Evolutionary conservation across 2,888 invertebrate species (phyloP).

Genomic region (Capitulum mitella): DNA sequence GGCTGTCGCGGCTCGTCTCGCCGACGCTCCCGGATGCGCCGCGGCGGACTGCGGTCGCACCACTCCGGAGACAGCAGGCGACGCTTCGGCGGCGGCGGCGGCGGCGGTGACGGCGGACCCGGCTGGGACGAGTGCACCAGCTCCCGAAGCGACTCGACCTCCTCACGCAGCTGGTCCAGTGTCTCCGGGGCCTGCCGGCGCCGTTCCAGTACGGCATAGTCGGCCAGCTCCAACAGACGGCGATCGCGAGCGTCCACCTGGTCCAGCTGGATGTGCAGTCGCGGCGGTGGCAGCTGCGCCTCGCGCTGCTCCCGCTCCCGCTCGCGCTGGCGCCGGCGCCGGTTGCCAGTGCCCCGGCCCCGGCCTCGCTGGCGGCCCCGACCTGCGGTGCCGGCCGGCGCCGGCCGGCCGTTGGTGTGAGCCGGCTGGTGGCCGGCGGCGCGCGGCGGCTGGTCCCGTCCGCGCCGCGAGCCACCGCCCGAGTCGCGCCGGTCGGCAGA

Average conservation of each 20-base stretch:
- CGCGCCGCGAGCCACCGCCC: background rate
- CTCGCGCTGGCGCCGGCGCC: background rate
- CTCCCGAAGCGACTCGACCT: constrained; percentile 21
- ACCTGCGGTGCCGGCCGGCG: background rate
- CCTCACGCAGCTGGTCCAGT: constrained; percentile 22
- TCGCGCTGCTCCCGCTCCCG: background rate
- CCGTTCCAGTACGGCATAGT: background rate
- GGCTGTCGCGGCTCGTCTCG: background rate
- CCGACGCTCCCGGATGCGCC: background rate
- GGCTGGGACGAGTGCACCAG: background rate
- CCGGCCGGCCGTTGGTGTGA: background rate
- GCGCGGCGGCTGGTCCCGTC: background rate
- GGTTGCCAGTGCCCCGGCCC: background rate
- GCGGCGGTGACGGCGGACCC: background rate
- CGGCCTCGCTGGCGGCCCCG: background rate
- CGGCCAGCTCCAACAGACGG: background rate
- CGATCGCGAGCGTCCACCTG: background rate
- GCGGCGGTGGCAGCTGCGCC: background rate
- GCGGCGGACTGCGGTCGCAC: background rate
- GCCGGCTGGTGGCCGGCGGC: background rate
- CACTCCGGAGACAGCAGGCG: background rate
- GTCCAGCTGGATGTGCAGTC: background rate
- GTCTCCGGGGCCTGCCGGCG: constrained; percentile 2
- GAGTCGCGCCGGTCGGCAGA: background rate
- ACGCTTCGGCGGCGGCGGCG: background rate